Evolutionary conservation across 2,113 vertebrate genomes (phyloP), one percentile per base, ranked within the genome.

Genomic region (Artemisiospiza belli): DNA sequence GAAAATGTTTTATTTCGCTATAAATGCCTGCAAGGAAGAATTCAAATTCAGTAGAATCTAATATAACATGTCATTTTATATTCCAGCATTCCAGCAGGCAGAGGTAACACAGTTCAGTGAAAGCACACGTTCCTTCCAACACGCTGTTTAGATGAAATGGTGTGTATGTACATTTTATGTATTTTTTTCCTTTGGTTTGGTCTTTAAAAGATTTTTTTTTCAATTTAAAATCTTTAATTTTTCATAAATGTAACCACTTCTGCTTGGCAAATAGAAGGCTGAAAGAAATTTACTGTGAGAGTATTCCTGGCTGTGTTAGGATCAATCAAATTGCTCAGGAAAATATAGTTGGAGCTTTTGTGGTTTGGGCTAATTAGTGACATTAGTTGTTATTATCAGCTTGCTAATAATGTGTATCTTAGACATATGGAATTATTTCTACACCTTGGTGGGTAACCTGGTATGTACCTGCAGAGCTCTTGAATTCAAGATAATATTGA

Each of bases 41-140:
- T 54, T 89, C 78, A 70, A 83, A 96, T 94, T 95, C 52, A 78
- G 77, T 59, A 78, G 82, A 91, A 89, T 87, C 54, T 59, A 83
- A 87, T 95, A 94, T 31, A 92, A 90, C 63, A 57, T 74, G 68
- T 76, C 91, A 92, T 96, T 95, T 95, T 91, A 80, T 96, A 96
- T 87, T 82, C 81, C 73, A 74, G 76, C 73, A 44, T 80, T 89
- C 67, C 89, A 94, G 70, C 70, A 91, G 70, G 77, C 84, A 96
- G 70, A 91, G 63, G 83, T 95, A 94, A 91, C 85, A 43, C 0
- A 79, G 81, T 49, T 94, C 77, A 92, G 72, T 10, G 6, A 83
- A 79, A 89, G 58, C 77, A 77, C 89, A 47, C 1, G 1, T 78
- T 94, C 41, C 44, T 78, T 72, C 88, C 6, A n/a, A 80, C 76